These are phyloP conservation scores for Temnothorax nylanderi DNA, from an alignment of 1,140 invertebrate species.

Conservation along the genomic window DNA sequence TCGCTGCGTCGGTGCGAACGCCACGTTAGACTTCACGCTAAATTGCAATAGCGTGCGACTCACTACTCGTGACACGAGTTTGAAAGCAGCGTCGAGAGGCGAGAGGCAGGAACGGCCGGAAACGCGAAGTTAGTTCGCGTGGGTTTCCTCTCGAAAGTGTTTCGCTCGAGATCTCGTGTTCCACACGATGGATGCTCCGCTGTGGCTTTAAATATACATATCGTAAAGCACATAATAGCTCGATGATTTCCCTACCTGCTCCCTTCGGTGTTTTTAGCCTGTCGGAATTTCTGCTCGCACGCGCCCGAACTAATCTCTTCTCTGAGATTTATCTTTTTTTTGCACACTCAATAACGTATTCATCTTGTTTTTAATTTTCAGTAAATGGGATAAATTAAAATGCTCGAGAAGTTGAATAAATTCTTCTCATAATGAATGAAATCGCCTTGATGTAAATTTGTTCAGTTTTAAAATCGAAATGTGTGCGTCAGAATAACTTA, in stretches of 20 bases:
- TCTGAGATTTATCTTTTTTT: neutral
- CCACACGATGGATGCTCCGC: neutral
- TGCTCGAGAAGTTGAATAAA: neutral
- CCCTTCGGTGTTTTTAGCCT: neutral
- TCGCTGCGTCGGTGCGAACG: conserved; percentile 72
- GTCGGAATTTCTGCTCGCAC: neutral
- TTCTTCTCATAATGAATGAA: conserved; percentile 10
- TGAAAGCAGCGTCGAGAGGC: conserved; percentile 56
- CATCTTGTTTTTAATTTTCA: neutral
- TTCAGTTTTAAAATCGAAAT: conserved; percentile 12
- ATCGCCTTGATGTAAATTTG: neutral
- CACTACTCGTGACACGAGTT: conserved; percentile 74
- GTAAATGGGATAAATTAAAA: neutral
- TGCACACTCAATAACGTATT: neutral
- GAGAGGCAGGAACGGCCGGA: conserved; percentile 55
- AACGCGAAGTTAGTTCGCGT: conserved; percentile 55
- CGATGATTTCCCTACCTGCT: conserved; percentile 35
- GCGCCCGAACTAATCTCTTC: neutral
- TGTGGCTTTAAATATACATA: conserved; percentile 42
- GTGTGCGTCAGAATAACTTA: conserved; percentile 13
- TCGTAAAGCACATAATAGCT: conserved; percentile 22
- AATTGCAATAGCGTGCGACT: conserved; percentile 80
- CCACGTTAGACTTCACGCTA: conserved; percentile 80
- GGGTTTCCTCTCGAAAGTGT: conserved; percentile 50
- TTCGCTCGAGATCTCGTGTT: neutral